Evolutionary conservation across 1,140 invertebrate genomes (phyloP).

Genomic region (Drosophila dunni): DNA sequence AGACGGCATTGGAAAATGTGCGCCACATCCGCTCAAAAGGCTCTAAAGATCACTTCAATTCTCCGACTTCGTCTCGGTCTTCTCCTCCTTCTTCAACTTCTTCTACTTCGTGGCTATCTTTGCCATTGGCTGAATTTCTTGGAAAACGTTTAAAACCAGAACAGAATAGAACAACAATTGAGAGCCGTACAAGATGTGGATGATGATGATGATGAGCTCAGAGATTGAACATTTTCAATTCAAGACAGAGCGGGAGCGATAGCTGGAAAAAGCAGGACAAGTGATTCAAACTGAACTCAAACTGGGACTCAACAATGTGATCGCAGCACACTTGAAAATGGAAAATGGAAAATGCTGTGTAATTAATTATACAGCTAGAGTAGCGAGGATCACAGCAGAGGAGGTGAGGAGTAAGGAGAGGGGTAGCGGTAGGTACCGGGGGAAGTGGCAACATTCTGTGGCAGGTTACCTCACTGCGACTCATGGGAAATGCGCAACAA

Average conservation of each 20-base stretch:
- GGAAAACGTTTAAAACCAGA: conserved; percentile 77
- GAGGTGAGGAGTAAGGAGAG: neutral
- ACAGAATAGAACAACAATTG: conserved; percentile 40
- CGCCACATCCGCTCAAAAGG: conserved; percentile 67
- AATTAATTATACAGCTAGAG: conserved; percentile 66
- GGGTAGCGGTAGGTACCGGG: too few species aligned
- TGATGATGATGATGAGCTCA: conserved; percentile 1
- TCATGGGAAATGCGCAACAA: conserved; percentile 44
- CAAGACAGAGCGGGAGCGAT: conserved; percentile 24
- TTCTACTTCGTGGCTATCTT: conserved; percentile 31
- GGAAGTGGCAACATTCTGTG: conserved; percentile 13
- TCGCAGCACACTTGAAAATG: conserved; percentile 65
- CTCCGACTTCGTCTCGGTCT: conserved; percentile 34
- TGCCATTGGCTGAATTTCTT: conserved; percentile 66
- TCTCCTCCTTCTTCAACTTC: too few species aligned
- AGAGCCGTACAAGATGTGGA: conserved; percentile 32
- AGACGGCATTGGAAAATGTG: conserved; percentile 63
- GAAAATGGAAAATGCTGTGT: conserved; percentile 82
- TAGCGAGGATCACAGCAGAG: neutral
- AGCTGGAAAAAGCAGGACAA: conserved; percentile 20
- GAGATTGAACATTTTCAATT: conserved; percentile 69
- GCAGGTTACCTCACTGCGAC: conserved; percentile 39
- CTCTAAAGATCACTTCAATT: conserved; percentile 24
- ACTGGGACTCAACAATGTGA: conserved; percentile 7
- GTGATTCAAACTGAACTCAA: neutral